Conservation (phyloP, 2,797 vertebrate species). For the Sparus aurata region DNA sequence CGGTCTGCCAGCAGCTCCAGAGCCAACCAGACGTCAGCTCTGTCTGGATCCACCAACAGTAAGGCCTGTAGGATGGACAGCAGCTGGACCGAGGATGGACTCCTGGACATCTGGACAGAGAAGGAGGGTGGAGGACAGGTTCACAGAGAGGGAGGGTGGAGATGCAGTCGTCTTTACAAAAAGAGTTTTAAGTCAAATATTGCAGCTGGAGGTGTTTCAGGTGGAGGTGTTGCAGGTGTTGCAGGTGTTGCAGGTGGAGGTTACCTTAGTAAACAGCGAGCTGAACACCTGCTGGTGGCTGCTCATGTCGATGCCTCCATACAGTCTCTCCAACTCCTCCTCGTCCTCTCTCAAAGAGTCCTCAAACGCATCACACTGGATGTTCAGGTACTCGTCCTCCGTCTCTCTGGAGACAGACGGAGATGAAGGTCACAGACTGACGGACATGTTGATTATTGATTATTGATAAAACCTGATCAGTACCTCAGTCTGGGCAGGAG, state of each 20-base stretch:
- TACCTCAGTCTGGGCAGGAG: constrained; percentile 89
- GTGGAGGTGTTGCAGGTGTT: not conserved
- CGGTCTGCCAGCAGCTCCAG: constrained; percentile 88
- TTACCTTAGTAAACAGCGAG: constrained; percentile 87
- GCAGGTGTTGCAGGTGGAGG: not conserved
- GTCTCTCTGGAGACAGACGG: constrained; percentile 82
- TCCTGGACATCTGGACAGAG: constrained; percentile 87
- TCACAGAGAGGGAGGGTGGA: not conserved
- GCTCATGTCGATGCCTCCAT: constrained; percentile 89
- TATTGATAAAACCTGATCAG: not conserved
- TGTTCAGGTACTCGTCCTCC: constrained; percentile 89
- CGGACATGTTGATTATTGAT: not conserved
- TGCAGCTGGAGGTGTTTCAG: not conserved
- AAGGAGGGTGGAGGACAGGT: not conserved
- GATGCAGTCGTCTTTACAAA: not conserved
- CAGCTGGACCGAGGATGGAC: constrained; percentile 86
- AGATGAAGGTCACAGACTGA: not conserved
- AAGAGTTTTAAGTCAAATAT: too few relatives aligned
- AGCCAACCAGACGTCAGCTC: constrained; percentile 87
- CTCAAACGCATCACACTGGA: constrained; percentile 91
- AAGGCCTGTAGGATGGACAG: constrained; percentile 92
- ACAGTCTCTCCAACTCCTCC: constrained; percentile 87
- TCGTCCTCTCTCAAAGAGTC: constrained; percentile 89
- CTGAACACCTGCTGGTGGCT: constrained; percentile 90
- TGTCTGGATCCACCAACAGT: constrained; percentile 86